A percentile compares a stretch with the other conserved stretches of the same genome.
These are phyloP conservation scores for Phallusia fumigata DNA, from an alignment of 23 tunicate species.

Conservation along the genomic window DNA sequence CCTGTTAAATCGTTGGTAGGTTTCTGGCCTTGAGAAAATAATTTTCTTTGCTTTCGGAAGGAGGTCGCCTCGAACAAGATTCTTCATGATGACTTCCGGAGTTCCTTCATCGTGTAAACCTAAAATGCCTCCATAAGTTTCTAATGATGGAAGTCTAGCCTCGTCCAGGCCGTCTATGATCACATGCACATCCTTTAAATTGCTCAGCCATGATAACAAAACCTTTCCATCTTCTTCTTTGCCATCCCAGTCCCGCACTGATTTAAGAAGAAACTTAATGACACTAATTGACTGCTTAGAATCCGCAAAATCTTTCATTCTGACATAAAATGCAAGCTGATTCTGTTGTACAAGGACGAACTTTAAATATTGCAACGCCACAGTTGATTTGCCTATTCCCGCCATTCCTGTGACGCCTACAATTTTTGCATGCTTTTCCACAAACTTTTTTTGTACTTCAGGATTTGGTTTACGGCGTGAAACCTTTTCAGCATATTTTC, in stretches of 20 bases:
- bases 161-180: neutral
- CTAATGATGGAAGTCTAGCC: neutral
- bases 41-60: neutral
- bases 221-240: neutral
- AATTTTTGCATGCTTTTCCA: neutral
- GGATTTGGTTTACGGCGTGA: neutral
- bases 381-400: neutral
- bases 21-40: neutral
- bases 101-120: neutral
- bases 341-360: neutral
- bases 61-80: neutral
- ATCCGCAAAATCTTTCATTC: neutral
- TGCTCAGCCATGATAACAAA: neutral
- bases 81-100: neutral
- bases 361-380: neutral
- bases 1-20: neutral
- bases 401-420: constrained; percentile 4
- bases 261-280: neutral
- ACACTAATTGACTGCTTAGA: neutral
- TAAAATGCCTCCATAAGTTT: neutral
- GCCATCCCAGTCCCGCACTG: neutral
- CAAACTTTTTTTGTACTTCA: neutral
- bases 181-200: neutral
- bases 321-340: neutral
- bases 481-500: neutral